Base-by-base conservation (phyloP, 2,113 vertebrate species). In the Scopus umbretta region DNA sequence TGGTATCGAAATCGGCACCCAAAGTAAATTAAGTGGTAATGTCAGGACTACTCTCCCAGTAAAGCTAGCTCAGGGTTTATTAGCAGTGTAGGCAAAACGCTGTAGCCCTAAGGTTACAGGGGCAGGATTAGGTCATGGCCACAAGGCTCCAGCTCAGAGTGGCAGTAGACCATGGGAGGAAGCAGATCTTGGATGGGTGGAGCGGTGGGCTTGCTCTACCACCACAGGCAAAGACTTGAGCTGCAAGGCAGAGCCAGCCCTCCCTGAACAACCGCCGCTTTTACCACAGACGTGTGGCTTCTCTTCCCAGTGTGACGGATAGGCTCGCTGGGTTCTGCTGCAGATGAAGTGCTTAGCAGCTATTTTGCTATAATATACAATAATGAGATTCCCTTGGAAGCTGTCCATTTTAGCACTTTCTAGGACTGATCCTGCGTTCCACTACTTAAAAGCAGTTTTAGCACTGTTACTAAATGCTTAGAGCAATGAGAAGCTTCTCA, bases 171-270 rank as follows among this genome's bases (percentile, higher is more conserved):
- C 23, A 36, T 10, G 27, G 52, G 29, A 52, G 8, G 25, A 49
- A 32, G 13, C 0, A 1, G 8, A 49, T 22, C 19, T 15, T 45
- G 29, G 5, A 6, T 13, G 5, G 1, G 0, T 8, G 47, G 8
- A 38, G 38, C 0, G 0, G 1, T 36, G 16, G 5, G 3, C 42
- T 78, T 74, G 23, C 27, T 53, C 27, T 61, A 11, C 27, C 19
- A 40, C 16, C 27, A 9, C 13, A 36, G 13, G 26, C 14, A 38
- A 68, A 68, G 14, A 23, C 17, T 15, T 38, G 45, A 62, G 45
- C 40, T 53, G 6, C 36, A 22, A 36, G 30, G 16, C 14, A 86
- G 30, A 16, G 19, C 7, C 32, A 83, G 19, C 10, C 5, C 6
- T 65, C 18, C 29, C n/a, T 34, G 19, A 71, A 40, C 3, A 36